Evolutionary conservation across 2,797 vertebrate species (phyloP).

Genomic region (Gallinago solitaria): DNA sequence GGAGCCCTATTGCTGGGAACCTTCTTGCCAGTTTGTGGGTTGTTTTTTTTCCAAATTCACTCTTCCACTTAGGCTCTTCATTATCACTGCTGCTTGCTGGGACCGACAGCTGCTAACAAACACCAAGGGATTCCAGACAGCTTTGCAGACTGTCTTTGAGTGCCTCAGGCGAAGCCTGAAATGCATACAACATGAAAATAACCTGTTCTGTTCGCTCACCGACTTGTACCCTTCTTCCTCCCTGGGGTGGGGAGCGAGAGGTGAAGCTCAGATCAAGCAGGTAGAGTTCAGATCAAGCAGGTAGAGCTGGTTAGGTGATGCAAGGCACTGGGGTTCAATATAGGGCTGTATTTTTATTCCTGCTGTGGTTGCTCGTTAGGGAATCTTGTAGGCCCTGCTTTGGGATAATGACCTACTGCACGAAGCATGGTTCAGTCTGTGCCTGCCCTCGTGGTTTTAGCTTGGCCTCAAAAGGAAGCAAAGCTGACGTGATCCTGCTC

Average conservation of each 20-base stretch:
- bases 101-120: slow-evolving; percentile 49
- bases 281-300: neutral
- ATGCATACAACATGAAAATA: neutral
- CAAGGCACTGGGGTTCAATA: neutral
- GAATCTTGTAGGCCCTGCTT: neutral
- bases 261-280: neutral
- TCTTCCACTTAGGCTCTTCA: slow-evolving; percentile 3
- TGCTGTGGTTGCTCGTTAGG: neutral
- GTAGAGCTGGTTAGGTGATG: neutral
- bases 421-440: neutral
- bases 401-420: neutral
- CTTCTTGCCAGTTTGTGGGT: neutral
- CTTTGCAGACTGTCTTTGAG: neutral
- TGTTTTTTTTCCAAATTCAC: neutral
- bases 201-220: neutral
- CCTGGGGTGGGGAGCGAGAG: neutral
- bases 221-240: neutral
- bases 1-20: neutral
- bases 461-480: neutral
- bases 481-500: neutral
- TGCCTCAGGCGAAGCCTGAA: slow-evolving; percentile 39
- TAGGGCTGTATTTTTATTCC: neutral
- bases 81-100: slow-evolving; percentile 27
- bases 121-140: slow-evolving; percentile 32
- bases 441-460: accelerated